These are phyloP conservation scores for Gephyroberyx darwinii DNA, from an alignment of 2,797 vertebrate species.

Conservation along the genomic window DNA sequence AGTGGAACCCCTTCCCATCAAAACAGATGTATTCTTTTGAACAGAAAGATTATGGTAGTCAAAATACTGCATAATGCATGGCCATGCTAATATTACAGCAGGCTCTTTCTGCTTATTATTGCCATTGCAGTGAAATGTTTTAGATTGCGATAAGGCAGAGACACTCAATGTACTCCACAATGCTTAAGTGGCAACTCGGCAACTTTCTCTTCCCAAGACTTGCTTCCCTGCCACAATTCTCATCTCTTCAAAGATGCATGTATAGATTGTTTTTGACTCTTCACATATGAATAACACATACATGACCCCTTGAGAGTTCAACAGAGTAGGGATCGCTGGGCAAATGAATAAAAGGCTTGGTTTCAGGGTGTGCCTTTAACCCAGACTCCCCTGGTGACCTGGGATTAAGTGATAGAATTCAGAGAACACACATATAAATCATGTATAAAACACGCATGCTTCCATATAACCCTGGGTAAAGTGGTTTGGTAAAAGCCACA, in stretches of 20 bases:
- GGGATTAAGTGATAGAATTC: slow-evolving; percentile 30
- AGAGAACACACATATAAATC: slow-evolving; percentile 48
- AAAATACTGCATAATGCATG: slow-evolving; percentile 38
- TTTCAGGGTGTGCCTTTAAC: slow-evolving; percentile 21
- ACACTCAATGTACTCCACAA: neutral
- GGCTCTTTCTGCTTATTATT: neutral
- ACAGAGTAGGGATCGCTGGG: slow-evolving; percentile 22
- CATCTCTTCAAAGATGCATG: slow-evolving; percentile 19
- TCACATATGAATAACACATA: slow-evolving; percentile 40
- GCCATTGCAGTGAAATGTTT: slow-evolving; percentile 11
- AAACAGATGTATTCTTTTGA: slow-evolving; percentile 43
- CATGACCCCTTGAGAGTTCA: slow-evolving; percentile 14
- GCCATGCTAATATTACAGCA: slow-evolving; percentile 8
- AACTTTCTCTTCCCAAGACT: neutral
- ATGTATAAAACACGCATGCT: slow-evolving; percentile 57
- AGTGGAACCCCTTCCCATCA: slow-evolving; percentile 36
- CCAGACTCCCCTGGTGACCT: slow-evolving; percentile 28
- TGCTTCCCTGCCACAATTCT: neutral
- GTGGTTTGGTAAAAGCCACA: slow-evolving; percentile 37
- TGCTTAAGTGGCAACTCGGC: slow-evolving; percentile 10
- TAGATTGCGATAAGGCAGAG: slow-evolving; percentile 4
- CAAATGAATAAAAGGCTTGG: slow-evolving; percentile 25
- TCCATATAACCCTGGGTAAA: slow-evolving; percentile 43
- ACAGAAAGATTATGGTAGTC: slow-evolving; percentile 15
- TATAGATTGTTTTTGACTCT: slow-evolving; percentile 1